phyloP scores from a whole-genome alignment of 2,888 invertebrate genomes.

The Chloroclystis v-ata region DNA sequence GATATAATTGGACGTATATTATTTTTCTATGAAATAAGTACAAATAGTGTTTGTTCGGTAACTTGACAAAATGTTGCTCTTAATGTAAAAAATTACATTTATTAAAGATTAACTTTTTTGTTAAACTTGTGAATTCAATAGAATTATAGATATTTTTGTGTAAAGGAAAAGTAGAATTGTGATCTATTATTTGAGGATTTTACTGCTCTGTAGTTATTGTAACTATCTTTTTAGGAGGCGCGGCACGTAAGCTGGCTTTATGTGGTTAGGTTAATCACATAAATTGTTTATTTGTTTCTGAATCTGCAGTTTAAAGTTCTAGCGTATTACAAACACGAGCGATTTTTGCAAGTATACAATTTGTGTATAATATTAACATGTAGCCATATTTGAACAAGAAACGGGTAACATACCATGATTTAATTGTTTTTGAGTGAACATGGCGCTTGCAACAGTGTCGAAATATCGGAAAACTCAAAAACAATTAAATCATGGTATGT shows the following conservation, averaged over 20 bases:
- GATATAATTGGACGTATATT: constrained; percentile 68
- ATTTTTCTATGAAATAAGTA: constrained; percentile 76
- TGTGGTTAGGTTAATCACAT: constrained; percentile 37
- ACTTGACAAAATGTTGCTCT: constrained; percentile 46
- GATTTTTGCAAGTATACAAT: constrained; percentile 28
- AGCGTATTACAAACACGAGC: constrained; percentile 20
- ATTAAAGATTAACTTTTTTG: constrained; percentile 39
- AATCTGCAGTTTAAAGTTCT: constrained; percentile 17
- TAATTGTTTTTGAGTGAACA: too few species aligned
- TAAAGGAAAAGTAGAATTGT: constrained; percentile 50
- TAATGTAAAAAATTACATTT: constrained; percentile 58
- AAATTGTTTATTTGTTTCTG: constrained; percentile 21
- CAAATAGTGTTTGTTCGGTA: constrained; percentile 59
- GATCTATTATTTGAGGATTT: constrained; percentile 34
- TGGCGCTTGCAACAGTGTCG: too few species aligned
- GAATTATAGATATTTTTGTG: constrained; percentile 61
- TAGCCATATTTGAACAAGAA: constrained; percentile 42
- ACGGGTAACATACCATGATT: constrained; percentile 59
- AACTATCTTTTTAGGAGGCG: constrained; percentile 22
- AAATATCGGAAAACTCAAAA: too few species aligned
- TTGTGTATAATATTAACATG: constrained; percentile 27
- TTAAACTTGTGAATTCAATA: constrained; percentile 41
- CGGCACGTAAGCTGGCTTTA: constrained; percentile 37
- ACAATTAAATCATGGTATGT: too few species aligned
- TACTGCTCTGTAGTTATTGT: constrained; percentile 21